Conservation (phyloP, 64 coral and sea anemone species). For the Stichodactyla mertensii region DNA sequence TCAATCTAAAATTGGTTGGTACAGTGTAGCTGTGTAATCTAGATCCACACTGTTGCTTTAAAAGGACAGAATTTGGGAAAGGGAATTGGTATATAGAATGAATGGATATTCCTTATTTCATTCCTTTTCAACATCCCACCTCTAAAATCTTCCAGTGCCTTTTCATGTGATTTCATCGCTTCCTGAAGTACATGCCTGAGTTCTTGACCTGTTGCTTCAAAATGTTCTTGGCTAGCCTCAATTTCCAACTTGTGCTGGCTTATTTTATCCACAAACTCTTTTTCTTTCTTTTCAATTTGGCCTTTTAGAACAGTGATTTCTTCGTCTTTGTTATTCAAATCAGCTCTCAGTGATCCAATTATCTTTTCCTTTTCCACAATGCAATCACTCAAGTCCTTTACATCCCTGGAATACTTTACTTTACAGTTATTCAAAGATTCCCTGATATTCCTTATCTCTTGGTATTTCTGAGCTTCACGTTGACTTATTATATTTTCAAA, state of each 20-base stretch:
- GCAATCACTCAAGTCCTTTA: constrained; percentile 15
- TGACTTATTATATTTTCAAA: constrained; percentile 74
- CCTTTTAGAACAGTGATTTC: constrained; percentile 12
- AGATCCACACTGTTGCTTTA: too few species aligned
- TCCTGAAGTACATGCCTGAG: constrained; percentile 25
- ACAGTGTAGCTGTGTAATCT: too few species aligned
- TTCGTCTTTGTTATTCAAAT: constrained; percentile 37
- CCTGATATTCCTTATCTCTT: constrained; percentile 46
- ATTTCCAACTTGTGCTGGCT: constrained; percentile 9
- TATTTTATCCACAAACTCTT: constrained; percentile 10
- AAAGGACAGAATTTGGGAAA: too few species aligned
- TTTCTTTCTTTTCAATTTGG: constrained; percentile 34
- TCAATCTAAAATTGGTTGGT: too few species aligned
- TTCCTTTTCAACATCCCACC: not conserved
- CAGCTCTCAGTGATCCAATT: constrained; percentile 7
- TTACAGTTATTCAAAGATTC: constrained; percentile 43
- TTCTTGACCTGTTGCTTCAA: constrained; percentile 22
- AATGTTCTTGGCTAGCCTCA: constrained; percentile 7
- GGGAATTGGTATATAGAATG: too few species aligned
- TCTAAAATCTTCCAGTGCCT: constrained; percentile 19
- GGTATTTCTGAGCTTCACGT: constrained; percentile 62
- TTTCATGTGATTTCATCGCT: constrained; percentile 22
- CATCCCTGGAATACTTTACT: constrained; percentile 46
- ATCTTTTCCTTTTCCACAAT: constrained; percentile 40
- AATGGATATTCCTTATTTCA: not conserved